These are phyloP conservation scores for Sitta carolinensis DNA, from an alignment of 2,797 vertebrate species.

Conservation along the genomic window DNA sequence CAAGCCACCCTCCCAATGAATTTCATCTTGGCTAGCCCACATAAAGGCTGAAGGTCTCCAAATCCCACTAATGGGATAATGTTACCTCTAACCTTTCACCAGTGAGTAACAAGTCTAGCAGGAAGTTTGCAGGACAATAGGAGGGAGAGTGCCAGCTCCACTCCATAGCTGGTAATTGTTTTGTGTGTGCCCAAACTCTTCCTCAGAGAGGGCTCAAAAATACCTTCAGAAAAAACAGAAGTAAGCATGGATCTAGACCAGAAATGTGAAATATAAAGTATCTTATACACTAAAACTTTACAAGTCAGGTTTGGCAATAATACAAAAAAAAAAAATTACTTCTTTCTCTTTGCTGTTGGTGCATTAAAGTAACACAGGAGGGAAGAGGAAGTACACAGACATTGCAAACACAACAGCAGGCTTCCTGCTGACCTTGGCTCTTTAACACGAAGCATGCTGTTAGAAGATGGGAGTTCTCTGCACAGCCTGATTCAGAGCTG, in stretches of 20 bases:
- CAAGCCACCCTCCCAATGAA: slow-evolving; percentile 1
- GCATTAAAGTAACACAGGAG: slow-evolving; percentile 25
- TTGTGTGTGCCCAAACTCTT: neutral
- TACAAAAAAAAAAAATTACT: neutral
- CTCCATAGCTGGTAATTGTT: neutral
- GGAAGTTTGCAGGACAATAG: slow-evolving; percentile 60
- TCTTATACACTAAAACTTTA: neutral
- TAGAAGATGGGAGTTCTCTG: slow-evolving; percentile 23
- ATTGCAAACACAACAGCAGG: slow-evolving; percentile 25
- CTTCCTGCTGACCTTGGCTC: slow-evolving; percentile 56
- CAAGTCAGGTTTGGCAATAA: neutral
- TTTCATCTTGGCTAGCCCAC: slow-evolving; percentile 39
- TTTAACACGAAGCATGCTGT: slow-evolving; percentile 1
- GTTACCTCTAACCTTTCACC: slow-evolving; percentile 34
- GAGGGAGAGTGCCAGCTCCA: slow-evolving; percentile 23
- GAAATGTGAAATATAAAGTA: neutral
- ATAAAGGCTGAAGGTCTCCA: slow-evolving; percentile 48
- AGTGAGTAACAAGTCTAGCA: slow-evolving; percentile 33
- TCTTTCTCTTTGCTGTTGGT: neutral
- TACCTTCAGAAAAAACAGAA: neutral
- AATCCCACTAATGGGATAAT: slow-evolving; percentile 38
- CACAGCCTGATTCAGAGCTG: neutral
- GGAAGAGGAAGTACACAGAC: slow-evolving; percentile 56
- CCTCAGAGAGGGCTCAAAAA: neutral
- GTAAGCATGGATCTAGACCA: neutral